Evolutionary conservation across 2,888 invertebrate species (phyloP).

Genomic region (Eretmocerus hayati): DNA sequence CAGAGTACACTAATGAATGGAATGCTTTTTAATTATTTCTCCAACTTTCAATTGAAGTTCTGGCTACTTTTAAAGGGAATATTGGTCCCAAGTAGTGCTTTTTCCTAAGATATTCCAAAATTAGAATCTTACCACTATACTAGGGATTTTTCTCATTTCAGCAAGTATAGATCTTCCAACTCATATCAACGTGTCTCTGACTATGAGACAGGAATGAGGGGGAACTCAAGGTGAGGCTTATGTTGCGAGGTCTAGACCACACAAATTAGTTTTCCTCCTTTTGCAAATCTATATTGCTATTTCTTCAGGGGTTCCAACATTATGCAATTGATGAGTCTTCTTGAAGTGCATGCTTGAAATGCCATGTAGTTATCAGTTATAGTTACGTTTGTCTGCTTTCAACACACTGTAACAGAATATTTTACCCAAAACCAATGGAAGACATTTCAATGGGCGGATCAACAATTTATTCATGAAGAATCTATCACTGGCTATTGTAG

Average conservation of each 20-base stretch:
- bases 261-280: slow-evolving; percentile 42
- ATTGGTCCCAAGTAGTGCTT: too few species aligned
- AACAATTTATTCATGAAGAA: too few species aligned
- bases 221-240: slow-evolving; percentile 53
- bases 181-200: slow-evolving; percentile 55
- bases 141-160: slow-evolving; percentile 51
- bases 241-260: slow-evolving; percentile 42
- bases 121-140: slow-evolving; percentile 35
- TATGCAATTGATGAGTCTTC: slow-evolving; percentile 23
- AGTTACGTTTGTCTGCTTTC: too few species aligned
- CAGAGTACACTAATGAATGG: too few species aligned
- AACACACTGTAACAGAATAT: too few species aligned
- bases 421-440: too few species aligned
- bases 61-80: too few species aligned
- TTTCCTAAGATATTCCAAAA: slow-evolving; percentile 17
- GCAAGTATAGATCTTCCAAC: slow-evolving; percentile 53
- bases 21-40: too few species aligned
- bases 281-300: slow-evolving; percentile 38
- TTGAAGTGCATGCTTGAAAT: slow-evolving; percentile 41
- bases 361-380: slow-evolving; percentile 40
- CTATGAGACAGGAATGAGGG: slow-evolving; percentile 53
- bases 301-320: slow-evolving; percentile 26
- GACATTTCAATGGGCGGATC: too few species aligned
- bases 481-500: too few species aligned
- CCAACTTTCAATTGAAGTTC: too few species aligned